These are phyloP conservation scores for Pipistrellus nathusii DNA, from an alignment of 2,797 vertebrate genomes.

Conservation along the genomic window DNA sequence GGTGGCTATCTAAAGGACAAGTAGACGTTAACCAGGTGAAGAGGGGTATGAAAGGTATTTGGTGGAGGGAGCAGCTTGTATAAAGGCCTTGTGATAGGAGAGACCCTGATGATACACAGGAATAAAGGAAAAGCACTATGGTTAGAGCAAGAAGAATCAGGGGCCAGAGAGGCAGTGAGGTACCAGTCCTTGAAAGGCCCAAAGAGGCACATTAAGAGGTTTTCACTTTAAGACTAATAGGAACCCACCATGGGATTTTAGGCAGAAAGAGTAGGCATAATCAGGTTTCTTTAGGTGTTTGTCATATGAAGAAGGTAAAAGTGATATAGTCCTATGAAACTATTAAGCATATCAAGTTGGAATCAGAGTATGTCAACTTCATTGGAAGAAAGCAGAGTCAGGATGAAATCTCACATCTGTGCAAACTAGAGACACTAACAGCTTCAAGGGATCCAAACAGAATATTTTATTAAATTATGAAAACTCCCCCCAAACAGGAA, in stretches of 20 bases:
- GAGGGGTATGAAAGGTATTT: neutral
- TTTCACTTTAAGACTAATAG: neutral
- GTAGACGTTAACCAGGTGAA: neutral
- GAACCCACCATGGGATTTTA: neutral
- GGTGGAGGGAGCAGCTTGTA: neutral
- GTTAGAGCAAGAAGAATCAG: neutral
- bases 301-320: neutral
- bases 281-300: neutral
- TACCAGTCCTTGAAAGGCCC: neutral
- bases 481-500: neutral
- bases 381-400: neutral
- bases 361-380: neutral
- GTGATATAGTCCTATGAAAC: neutral
- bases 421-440: neutral
- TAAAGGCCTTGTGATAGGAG: neutral
- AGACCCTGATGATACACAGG: neutral
- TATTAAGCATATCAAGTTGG: neutral
- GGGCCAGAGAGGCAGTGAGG: neutral
- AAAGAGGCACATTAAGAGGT: neutral
- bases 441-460: neutral
- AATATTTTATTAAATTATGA: neutral
- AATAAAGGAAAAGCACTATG: neutral
- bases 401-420: neutral
- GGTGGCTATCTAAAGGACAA: neutral
- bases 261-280: neutral